These are phyloP conservation scores for Pristionchus mayeri DNA, from an alignment of 2,888 invertebrate species.

Conservation along the genomic window DNA sequence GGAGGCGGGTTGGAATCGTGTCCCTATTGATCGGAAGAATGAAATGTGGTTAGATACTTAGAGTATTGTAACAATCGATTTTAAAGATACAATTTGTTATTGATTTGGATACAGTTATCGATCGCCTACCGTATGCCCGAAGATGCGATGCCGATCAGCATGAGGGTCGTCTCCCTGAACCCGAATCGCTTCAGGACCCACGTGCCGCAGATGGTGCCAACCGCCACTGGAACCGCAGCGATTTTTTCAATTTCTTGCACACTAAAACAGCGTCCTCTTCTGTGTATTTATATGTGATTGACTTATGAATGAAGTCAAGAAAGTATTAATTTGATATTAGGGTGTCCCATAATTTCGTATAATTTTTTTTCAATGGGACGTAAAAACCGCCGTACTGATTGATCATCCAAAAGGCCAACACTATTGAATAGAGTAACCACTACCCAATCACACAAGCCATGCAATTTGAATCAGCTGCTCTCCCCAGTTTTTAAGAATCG, in stretches of 20 bases:
- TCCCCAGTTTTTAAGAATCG: too few relatives aligned
- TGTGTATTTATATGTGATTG: not conserved
- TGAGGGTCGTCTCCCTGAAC: slow-evolving; percentile 64
- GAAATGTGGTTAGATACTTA: not conserved
- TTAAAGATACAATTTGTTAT: not conserved
- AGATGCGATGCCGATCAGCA: slow-evolving; percentile 62
- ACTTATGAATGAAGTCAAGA: too few relatives aligned
- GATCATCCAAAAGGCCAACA: too few relatives aligned
- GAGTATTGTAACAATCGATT: not conserved
- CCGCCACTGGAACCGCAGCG: slow-evolving; percentile 56
- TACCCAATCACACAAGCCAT: too few relatives aligned
- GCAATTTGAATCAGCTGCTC: too few relatives aligned
- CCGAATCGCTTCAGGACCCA: slow-evolving; percentile 58
- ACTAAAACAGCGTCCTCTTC: too few relatives aligned
- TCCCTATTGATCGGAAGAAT: not conserved
- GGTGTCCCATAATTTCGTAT: too few relatives aligned
- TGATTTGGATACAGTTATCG: slow-evolving; percentile 9
- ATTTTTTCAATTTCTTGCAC: not conserved
- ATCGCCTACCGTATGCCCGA: slow-evolving; percentile 54
- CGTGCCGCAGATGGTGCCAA: slow-evolving; percentile 61
- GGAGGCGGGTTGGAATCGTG: not conserved
- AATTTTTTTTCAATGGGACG: too few relatives aligned
- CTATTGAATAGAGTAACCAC: too few relatives aligned
- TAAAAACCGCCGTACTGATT: too few relatives aligned
- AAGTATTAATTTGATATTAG: too few relatives aligned